These are phyloP conservation scores for Hipposideros armiger DNA, from an alignment of 2,113 vertebrate species.

Conservation along the genomic window DNA sequence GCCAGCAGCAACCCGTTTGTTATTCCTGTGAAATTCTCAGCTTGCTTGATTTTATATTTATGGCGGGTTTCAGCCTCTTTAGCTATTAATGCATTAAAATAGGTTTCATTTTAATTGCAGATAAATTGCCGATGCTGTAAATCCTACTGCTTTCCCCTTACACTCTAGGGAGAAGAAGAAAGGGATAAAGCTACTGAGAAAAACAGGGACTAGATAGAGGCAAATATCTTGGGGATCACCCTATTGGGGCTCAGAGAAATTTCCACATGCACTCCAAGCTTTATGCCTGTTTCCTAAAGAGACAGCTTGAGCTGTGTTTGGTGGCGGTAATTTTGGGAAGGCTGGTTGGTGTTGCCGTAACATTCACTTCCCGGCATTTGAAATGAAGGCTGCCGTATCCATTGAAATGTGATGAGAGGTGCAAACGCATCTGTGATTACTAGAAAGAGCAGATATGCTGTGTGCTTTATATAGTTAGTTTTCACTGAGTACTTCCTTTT, in stretches of 20 bases:
- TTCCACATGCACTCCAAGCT: neutral
- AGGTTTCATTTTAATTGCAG: constrained; percentile 76
- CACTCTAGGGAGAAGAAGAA: neutral
- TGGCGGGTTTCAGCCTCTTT: constrained; percentile 69
- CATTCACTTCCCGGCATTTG: neutral
- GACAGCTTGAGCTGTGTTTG: neutral
- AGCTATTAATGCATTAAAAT: constrained; percentile 78
- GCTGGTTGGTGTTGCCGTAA: neutral
- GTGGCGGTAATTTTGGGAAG: neutral
- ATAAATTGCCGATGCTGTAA: constrained; percentile 73
- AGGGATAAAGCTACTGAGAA: neutral
- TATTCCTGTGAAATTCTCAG: constrained; percentile 44
- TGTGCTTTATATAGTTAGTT: neutral
- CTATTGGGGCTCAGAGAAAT: neutral
- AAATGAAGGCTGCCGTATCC: neutral
- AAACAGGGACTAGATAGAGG: neutral
- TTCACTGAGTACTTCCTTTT: neutral
- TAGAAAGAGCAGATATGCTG: neutral
- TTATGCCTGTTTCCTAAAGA: neutral
- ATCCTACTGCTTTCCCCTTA: constrained; percentile 33
- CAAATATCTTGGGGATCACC: neutral
- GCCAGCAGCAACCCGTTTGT: neutral
- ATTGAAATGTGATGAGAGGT: neutral
- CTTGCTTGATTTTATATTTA: constrained; percentile 71
- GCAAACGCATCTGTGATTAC: neutral